phyloP scores from a whole-genome alignment of 2,888 invertebrate genomes.

The Cremastinae sp. region DNA sequence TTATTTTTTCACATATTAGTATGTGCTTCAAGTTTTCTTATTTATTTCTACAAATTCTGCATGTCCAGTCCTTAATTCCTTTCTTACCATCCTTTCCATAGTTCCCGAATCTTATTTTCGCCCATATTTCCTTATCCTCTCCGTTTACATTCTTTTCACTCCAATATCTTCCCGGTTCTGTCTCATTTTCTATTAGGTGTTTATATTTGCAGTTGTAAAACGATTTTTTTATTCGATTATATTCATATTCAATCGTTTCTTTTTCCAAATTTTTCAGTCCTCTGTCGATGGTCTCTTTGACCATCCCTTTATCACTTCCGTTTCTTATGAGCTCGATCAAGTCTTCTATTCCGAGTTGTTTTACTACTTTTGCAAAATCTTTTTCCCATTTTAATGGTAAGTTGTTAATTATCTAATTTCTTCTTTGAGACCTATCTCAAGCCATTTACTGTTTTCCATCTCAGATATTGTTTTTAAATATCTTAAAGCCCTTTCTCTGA shows the following conservation, averaged over 20 bases:
- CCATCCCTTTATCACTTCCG: background rate
- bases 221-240: slow-evolving; percentile 8
- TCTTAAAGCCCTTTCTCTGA: background rate
- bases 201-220: slow-evolving; percentile 30
- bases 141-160: slow-evolving; percentile 2
- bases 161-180: slow-evolving; percentile 18
- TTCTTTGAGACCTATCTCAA: slow-evolving; percentile 5
- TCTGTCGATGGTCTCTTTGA: background rate
- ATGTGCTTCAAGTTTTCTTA: slow-evolving; percentile 1
- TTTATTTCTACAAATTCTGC: slow-evolving; percentile 1
- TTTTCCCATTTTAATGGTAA: slow-evolving; percentile 4
- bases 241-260: background rate
- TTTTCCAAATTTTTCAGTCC: slow-evolving; percentile 26
- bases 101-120: slow-evolving; percentile 6
- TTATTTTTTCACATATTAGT: too few species aligned
- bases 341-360: slow-evolving; percentile 3
- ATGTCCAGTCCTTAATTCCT: background rate
- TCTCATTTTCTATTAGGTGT: background rate
- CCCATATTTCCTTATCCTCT: slow-evolving; percentile 5
- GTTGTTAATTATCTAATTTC: background rate
- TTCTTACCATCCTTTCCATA: slow-evolving; percentile 1
- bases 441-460: slow-evolving; percentile 15
- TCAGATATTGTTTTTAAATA: background rate
- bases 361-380: background rate
- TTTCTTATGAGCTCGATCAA: slow-evolving; percentile 2